Evolutionary conservation across 2,113 vertebrate species (phyloP), one percentile per base, ranked within the genome.

Genomic region (Chlamydotis undulata): DNA sequence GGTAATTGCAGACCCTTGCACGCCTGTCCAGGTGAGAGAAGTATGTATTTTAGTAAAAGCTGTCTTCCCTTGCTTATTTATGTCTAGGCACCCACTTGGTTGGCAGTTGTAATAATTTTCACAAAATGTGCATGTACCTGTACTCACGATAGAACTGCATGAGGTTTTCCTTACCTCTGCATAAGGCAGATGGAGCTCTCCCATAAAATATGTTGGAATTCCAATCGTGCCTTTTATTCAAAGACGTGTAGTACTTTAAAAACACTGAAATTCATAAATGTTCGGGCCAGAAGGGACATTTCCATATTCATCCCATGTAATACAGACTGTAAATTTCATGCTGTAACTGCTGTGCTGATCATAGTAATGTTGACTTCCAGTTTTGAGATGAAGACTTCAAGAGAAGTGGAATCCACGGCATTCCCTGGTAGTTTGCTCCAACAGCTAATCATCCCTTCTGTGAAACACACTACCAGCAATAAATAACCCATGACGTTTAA

Each of bases 41-140:
- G 75, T 67, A 82, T 25, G 11, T 56, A 87, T 94, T 96, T 90
- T 68, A 91, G 90, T 64, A 94, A 97, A 75, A 61, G 65, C 84
- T 52, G n/a, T 15, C 74, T 74, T 37, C 25, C 25, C 29, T 56
- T 59, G 28, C 70, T 86, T 89, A 59, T 88, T 84, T 70, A 68
- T 56, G 41, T 86, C 70, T 59, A 41, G 47, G 82, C 29, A 96
- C 52, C 26, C 89, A 67, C 59, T 26, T 73, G 70, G 81, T 24
- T 87, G 52, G 52, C 94, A 93, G 77, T 19, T 60, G 56, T 67
- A 89, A 65, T 28, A 26, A 71, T 55, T 89, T 76, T 65, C 79
- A 90, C 55, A 41, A 79, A 93, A 97, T 12, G 25, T n/a, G 29
- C 7, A 12, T n/a, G 7, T 43, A 74, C 35, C 73, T 84, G 82